These are phyloP conservation scores for Myodes glareolus DNA, from an alignment of 2,113 vertebrate species.

Conservation along the genomic window DNA sequence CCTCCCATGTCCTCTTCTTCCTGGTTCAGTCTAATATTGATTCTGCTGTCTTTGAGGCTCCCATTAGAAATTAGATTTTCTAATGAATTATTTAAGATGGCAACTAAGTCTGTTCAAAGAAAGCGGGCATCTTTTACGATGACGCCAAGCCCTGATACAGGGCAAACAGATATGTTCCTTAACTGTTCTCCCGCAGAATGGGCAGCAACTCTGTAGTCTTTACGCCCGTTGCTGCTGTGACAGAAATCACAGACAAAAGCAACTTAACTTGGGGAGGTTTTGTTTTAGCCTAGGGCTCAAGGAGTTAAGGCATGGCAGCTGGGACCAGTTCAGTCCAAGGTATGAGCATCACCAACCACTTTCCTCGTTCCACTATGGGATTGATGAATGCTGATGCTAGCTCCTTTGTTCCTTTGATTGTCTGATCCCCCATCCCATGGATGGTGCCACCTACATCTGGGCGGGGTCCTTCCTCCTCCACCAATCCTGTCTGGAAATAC, in stretches of 20 bases:
- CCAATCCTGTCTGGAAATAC: neutral
- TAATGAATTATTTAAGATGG: constrained; percentile 84
- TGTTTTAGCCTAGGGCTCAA: neutral
- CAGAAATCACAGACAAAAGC: neutral
- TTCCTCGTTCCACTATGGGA: neutral
- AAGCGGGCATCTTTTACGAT: constrained; percentile 66
- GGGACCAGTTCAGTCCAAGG: neutral
- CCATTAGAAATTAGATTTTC: constrained; percentile 82
- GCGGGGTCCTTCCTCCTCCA: neutral
- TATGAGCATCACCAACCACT: neutral
- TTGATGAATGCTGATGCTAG: neutral
- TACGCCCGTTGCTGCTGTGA: neutral
- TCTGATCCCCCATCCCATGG: neutral
- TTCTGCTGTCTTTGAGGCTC: constrained; percentile 68
- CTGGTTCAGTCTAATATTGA: constrained; percentile 74
- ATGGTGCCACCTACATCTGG: neutral
- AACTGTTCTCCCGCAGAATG: neutral
- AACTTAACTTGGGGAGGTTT: neutral
- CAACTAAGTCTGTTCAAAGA: constrained; percentile 81
- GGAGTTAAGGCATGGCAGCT: neutral
- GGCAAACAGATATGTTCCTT: neutral
- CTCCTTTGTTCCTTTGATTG: neutral
- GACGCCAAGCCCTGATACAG: constrained; percentile 35
- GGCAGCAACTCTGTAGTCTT: neutral
- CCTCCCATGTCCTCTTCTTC: constrained; percentile 38